These are phyloP conservation scores for Plodia interpunctella DNA, from an alignment of 1,140 invertebrate genomes.

Conservation along the genomic window DNA sequence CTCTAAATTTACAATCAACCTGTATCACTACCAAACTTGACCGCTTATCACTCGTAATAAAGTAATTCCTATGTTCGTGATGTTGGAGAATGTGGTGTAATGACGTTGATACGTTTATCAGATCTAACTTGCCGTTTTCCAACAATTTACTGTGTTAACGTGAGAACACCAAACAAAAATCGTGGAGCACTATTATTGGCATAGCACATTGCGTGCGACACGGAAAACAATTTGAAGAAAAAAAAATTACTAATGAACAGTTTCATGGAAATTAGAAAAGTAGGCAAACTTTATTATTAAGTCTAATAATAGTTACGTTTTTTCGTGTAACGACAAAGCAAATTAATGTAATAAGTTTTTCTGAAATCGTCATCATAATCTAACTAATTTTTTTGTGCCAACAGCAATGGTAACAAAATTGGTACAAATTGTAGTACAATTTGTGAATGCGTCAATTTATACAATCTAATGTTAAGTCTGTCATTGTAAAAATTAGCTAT, in stretches of 20 bases:
- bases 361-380: not conserved
- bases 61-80: conserved; percentile 34
- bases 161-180: conserved; percentile 29
- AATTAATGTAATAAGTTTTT: not conserved
- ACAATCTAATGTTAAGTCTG: too few relatives aligned
- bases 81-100: conserved; percentile 27
- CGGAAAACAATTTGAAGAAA: conserved; percentile 24
- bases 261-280: conserved; percentile 23
- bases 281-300: conserved; percentile 18
- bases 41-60: conserved; percentile 43
- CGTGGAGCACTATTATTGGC: conserved; percentile 25
- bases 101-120: conserved; percentile 28
- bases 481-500: too few relatives aligned
- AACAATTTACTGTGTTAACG: conserved; percentile 25
- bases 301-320: conserved; percentile 17
- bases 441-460: too few relatives aligned
- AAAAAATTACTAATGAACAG: conserved; percentile 22
- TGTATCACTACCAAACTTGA: conserved; percentile 30
- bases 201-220: conserved; percentile 33
- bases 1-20: too few relatives aligned
- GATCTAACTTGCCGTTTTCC: conserved; percentile 18
- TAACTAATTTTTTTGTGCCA: not conserved
- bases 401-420: too few relatives aligned
- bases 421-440: too few relatives aligned
- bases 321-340: not conserved